phyloP scores from a whole-genome alignment of 2,888 invertebrate species.

The Petrolisthes cinctipes region DNA sequence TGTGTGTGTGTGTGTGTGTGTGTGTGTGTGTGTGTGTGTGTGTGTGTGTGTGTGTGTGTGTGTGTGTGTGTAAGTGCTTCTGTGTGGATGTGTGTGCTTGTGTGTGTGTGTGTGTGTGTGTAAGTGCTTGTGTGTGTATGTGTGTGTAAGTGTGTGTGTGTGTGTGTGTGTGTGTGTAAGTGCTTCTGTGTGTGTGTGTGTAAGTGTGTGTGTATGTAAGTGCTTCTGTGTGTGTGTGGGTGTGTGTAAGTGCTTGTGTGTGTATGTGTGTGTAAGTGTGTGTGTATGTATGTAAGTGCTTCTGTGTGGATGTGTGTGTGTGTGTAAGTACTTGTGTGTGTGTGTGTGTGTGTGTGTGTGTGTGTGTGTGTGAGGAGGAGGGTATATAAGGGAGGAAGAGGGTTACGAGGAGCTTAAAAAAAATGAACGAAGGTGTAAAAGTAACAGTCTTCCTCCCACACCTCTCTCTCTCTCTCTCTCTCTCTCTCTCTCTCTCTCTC shows the following conservation, averaged over 20 bases:
- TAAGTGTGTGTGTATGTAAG: not conserved
- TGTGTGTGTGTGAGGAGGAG: not conserved
- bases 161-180: not conserved
- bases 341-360: slow-evolving; percentile 5
- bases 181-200: slow-evolving; percentile 4
- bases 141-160: slow-evolving; percentile 7
- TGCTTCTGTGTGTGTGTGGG: slow-evolving; percentile 2
- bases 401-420: not conserved
- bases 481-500: not conserved
- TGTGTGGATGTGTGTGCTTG: slow-evolving; percentile 15
- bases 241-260: slow-evolving; percentile 8
- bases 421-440: not conserved
- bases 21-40: not conserved
- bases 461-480: not conserved
- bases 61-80: slow-evolving; percentile 29
- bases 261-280: not conserved
- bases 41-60: not conserved
- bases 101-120: slow-evolving; percentile 31
- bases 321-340: not conserved
- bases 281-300: not conserved
- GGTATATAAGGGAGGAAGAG: not conserved
- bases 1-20: not conserved
- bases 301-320: not conserved
- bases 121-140: not conserved
- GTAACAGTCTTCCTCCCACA: not conserved